phyloP scores from a whole-genome alignment of 2,113 vertebrate species.

The Desmodus rotundus region DNA sequence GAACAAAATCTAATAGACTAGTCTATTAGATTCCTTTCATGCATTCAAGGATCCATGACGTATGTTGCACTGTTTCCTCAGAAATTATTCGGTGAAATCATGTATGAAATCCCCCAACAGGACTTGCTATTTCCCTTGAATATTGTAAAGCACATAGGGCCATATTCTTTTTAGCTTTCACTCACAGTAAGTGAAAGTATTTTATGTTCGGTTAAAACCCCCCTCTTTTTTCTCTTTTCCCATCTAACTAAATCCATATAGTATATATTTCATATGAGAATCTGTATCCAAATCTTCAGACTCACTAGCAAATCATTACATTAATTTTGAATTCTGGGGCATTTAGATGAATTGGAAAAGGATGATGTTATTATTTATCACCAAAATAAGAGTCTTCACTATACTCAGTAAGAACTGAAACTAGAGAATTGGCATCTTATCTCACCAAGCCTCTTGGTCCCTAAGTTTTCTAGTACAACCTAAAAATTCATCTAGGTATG shows the following conservation, averaged over 20 bases:
- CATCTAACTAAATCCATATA: neutral
- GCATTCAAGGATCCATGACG: neutral
- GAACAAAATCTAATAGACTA: neutral
- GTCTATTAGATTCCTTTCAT: neutral
- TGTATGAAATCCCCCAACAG: neutral
- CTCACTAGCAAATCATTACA: neutral
- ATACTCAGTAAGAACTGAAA: neutral
- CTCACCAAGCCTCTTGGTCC: neutral
- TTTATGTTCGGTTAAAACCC: neutral
- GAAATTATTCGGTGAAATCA: slow-evolving; percentile 29
- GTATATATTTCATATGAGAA: neutral
- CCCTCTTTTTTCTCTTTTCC: neutral
- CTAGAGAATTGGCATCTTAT: neutral
- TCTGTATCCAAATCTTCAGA: slow-evolving; percentile 8
- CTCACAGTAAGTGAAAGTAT: neutral
- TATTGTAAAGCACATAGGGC: neutral
- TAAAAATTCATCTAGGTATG: slow-evolving; percentile 8
- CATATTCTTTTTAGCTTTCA: neutral
- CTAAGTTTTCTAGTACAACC: neutral
- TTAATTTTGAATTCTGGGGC: slow-evolving; percentile 22
- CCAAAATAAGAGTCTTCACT: neutral
- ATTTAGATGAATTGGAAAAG: slow-evolving; percentile 12
- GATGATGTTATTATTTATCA: neutral
- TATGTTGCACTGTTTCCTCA: slow-evolving; percentile 6
- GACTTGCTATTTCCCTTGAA: neutral